Evolutionary conservation across 2,888 invertebrate genomes (phyloP).

Genomic region (Eilema depressum): DNA sequence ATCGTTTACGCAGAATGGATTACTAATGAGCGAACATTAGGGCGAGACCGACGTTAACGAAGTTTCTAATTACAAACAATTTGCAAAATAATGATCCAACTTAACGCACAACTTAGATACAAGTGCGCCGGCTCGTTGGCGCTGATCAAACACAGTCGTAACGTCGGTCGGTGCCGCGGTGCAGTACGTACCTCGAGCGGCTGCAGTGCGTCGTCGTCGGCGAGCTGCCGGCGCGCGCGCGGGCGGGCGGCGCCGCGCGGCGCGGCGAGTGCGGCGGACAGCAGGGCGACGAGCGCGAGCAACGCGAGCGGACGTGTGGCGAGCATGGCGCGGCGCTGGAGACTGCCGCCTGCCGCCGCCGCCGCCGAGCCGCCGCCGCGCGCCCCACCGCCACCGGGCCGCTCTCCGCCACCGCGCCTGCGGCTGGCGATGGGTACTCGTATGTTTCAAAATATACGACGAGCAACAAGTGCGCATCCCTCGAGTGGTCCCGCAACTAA

Average conservation of each 20-base stretch:
- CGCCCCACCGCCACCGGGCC: conserved; percentile 2
- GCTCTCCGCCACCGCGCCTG: background rate
- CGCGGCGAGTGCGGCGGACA: conserved; percentile 53
- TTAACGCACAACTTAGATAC: background rate
- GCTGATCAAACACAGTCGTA: background rate
- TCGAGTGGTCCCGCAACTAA: background rate
- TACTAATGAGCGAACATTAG: background rate
- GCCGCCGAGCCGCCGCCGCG: conserved; percentile 22
- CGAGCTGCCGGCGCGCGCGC: conserved; percentile 71
- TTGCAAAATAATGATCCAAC: background rate
- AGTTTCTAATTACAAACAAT: background rate
- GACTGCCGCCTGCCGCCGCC: conserved; percentile 49
- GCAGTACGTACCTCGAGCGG: conserved; percentile 71
- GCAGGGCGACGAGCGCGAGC: conserved; percentile 50
- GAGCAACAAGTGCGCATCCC: background rate
- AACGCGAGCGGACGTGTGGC: conserved; percentile 60
- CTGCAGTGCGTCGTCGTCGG: conserved; percentile 76
- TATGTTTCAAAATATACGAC: background rate
- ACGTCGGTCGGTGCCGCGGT: background rate
- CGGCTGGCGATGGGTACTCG: no score
- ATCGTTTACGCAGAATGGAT: background rate
- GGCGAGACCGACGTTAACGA: background rate
- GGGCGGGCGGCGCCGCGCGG: conserved; percentile 52
- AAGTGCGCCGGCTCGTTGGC: background rate
- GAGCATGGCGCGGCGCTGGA: conserved; percentile 59